Conservation (phyloP, 2,797 vertebrate species). For the Acropternis orthonyx region DNA sequence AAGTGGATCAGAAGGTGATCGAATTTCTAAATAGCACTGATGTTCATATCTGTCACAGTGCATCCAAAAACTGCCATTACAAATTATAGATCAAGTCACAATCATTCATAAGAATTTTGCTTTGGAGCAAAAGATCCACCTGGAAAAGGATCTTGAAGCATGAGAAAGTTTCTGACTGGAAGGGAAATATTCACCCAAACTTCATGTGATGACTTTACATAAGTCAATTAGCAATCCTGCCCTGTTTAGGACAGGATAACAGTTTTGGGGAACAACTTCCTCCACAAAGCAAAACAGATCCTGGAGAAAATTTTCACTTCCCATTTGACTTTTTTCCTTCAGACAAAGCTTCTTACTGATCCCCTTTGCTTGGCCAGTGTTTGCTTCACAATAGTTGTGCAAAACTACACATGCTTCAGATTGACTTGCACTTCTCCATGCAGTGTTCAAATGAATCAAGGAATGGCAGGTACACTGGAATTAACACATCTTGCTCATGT, state of each 20-base stretch:
- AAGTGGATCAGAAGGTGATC: not conserved
- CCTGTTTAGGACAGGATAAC: not conserved
- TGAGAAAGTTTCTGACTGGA: not conserved
- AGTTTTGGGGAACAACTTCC: not conserved
- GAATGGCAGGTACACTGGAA: not conserved
- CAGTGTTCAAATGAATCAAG: not conserved
- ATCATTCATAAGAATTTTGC: not conserved
- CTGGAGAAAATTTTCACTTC: not conserved
- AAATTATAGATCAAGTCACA: not conserved
- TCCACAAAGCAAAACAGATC: not conserved
- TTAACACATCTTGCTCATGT: not conserved
- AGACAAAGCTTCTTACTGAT: not conserved
- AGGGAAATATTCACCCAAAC: not conserved
- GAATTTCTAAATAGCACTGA: not conserved
- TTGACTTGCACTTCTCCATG: not conserved
- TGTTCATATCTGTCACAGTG: not conserved
- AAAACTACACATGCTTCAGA: not conserved
- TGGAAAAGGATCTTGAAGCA: not conserved
- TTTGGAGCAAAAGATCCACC: not conserved
- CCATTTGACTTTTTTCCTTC: not conserved
- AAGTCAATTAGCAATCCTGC: not conserved
- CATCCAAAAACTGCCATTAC: not conserved
- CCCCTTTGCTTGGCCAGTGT: not conserved
- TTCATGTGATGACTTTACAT: accelerated
- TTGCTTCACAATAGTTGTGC: not conserved